Conservation (phyloP, 1,140 invertebrate genomes). For the Hypsibius dujardini region DNA sequence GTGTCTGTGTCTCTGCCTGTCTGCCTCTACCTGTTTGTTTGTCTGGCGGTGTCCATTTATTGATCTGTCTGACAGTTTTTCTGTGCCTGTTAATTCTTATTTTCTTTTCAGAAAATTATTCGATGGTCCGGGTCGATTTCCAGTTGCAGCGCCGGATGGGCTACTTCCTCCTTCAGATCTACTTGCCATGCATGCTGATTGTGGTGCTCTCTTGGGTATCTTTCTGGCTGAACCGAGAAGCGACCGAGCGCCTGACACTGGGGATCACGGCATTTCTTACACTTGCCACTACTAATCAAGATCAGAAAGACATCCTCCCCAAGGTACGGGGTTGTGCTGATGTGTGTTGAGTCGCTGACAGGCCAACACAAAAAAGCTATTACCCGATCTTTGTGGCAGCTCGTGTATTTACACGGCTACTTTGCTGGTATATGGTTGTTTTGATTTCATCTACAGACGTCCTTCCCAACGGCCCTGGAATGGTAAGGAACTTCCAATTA, state of each 20-base stretch:
- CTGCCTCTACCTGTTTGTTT: too few relatives aligned
- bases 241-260: conserved; percentile 24
- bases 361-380: too few relatives aligned
- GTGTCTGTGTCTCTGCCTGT: too few relatives aligned
- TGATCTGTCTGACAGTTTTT: too few relatives aligned
- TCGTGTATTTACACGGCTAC: background rate
- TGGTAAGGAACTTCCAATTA: conserved; percentile 17
- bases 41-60: too few relatives aligned
- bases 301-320: conserved; percentile 30
- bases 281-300: conserved; percentile 32
- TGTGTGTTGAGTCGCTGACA: too few relatives aligned
- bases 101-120: conserved; percentile 1
- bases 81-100: background rate
- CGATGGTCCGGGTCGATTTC: conserved; percentile 14
- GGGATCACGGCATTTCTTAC: conserved; percentile 33
- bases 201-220: conserved; percentile 96
- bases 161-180: conserved; percentile 97
- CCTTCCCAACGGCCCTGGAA: conserved; percentile 33
- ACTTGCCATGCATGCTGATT: conserved; percentile 93
- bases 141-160: conserved; percentile 60
- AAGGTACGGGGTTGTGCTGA: conserved; percentile 23
- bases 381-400: too few relatives aligned
- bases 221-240: conserved; percentile 38
- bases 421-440: background rate
- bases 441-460: conserved; percentile 16